A percentile compares a stretch with the other conserved stretches of the same genome.
Conservation (phyloP, 2,888 invertebrate species). For the Athalia rosae region DNA sequence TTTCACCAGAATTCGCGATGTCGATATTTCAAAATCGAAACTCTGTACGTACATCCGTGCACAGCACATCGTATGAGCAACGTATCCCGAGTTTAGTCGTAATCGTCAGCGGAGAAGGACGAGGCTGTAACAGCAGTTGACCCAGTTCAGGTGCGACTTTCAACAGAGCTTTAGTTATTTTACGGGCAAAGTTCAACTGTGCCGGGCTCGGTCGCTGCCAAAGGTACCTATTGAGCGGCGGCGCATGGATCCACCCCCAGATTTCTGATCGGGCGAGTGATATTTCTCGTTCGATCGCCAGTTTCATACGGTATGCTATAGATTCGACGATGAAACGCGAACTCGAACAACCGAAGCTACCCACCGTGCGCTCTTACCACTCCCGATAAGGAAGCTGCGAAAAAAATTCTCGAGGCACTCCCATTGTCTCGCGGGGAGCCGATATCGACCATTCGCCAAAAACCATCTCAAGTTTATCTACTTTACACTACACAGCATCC, state of each 20-base stretch:
- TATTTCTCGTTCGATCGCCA: background rate
- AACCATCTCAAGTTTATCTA: constrained; percentile 15
- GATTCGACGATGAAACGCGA: background rate
- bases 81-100: constrained; percentile 33
- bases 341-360: background rate
- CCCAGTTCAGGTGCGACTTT: constrained; percentile 41
- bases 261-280: constrained; percentile 18
- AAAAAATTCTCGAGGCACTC: constrained; percentile 18
- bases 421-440: constrained; percentile 32
- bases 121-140: constrained; percentile 31
- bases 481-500: constrained; percentile 8
- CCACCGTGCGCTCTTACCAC: background rate
- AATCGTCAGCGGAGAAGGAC: constrained; percentile 21
- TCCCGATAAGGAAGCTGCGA: constrained; percentile 17
- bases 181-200: constrained; percentile 26
- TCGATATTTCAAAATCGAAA: background rate
- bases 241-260: constrained; percentile 7
- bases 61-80: constrained; percentile 9
- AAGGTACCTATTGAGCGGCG: background rate
- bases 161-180: constrained; percentile 30
- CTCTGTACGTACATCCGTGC: constrained; percentile 1
- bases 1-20: too few species aligned
- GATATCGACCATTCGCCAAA: constrained; percentile 22
- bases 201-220: constrained; percentile 8
- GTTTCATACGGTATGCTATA: background rate